Evolutionary conservation across 2,797 vertebrate genomes (phyloP), one percentile per base, ranked within the genome.

Genomic region (Malacoctenus gilli): DNA sequence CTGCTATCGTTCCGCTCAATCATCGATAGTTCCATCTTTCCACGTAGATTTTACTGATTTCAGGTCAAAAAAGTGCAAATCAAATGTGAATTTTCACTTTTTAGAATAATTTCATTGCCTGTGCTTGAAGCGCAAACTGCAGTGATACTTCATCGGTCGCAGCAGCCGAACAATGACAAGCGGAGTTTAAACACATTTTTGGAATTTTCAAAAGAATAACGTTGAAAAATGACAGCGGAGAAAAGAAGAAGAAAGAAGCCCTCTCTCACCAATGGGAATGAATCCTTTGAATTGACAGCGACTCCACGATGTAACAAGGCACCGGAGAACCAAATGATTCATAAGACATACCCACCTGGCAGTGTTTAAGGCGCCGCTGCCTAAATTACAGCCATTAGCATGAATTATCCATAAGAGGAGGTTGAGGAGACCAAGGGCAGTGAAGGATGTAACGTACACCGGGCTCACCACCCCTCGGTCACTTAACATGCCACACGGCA

Each of bases 381-480:
- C 11, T 58, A 63, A 75, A 75, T 79, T 68, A 64, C 52, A 61
- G 59, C 51, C 42, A 78, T 67, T 59, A 47, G 40, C 41, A 68
- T 78, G 58, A 76, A 80, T 82, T 72, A 75, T 73, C 72, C 60
- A 79, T 75, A 68, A 61, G 62, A 61, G 39, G 62, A 63, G 60
- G 72, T 44, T 58, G 31, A 51, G 37, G 41, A 41, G 36, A 56
- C 37, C 54, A 72, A 77, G 69, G 72, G 48, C 58, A 48, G 16
- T 11, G 47, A 63, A 74, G 60, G 63, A 46, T 69, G 49, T 32
- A 51, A 64, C 39, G 53, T 40, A 47, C 47, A 56, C 49, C 36
- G 37, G 16, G 16, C 37, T 55, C 25, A 1, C 20, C 40, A 34
- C 59, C 63, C 66, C 41, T 56, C 49, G 40, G 40, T 61, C 52